These are phyloP conservation scores for Crotophaga sulcirostris DNA, from an alignment of 2,113 vertebrate species.

Conservation along the genomic window DNA sequence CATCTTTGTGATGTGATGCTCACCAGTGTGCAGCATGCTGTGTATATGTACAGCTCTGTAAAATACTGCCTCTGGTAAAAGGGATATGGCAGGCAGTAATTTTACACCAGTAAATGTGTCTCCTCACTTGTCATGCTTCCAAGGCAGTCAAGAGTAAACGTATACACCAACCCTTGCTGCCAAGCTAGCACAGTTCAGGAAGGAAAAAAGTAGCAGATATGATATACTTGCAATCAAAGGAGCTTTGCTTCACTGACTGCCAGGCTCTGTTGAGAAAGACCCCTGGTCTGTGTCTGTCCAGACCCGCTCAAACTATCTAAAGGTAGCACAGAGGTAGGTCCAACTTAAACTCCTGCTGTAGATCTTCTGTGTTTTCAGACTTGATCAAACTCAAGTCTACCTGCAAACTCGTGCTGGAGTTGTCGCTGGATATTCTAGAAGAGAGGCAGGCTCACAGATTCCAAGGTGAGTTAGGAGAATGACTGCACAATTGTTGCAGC, in stretches of 20 bases:
- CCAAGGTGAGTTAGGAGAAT: not conserved
- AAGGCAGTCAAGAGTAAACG: not conserved
- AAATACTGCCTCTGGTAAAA: not conserved
- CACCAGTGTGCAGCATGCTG: not conserved
- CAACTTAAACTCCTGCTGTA: not conserved
- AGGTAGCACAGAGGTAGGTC: not conserved
- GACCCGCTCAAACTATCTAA: not conserved
- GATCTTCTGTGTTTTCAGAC: not conserved
- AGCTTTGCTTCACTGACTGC: not conserved
- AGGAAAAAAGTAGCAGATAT: not conserved
- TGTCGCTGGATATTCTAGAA: not conserved
- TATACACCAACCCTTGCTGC: not conserved
- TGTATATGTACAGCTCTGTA: not conserved
- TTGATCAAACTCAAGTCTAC: fast-evolving
- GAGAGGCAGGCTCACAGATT: not conserved
- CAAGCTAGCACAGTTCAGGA: not conserved
- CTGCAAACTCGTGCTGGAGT: not conserved
- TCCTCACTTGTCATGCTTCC: not conserved
- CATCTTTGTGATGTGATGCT: not conserved
- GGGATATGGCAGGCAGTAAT: not conserved
- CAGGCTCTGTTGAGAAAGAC: fast-evolving
- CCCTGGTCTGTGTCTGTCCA: not conserved
- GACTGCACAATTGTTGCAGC: not conserved
- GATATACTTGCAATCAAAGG: not conserved
- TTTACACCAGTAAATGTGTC: not conserved